These are phyloP conservation scores for Catharus minimus DNA, from an alignment of 2,113 vertebrate species.

Conservation along the genomic window DNA sequence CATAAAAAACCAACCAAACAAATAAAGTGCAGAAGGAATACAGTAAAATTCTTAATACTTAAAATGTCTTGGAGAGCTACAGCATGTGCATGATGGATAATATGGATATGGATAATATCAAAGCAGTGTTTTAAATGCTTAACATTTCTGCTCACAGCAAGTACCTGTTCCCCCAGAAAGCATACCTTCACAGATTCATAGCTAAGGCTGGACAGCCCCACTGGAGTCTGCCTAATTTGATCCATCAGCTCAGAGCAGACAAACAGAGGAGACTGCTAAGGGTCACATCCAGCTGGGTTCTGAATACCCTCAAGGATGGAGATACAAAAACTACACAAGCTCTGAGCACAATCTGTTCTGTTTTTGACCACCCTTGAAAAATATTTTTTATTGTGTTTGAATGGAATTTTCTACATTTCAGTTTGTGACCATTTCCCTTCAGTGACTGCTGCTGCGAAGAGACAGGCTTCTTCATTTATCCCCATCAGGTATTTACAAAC, in stretches of 20 bases:
- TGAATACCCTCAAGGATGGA: not conserved
- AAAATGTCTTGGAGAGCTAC: not conserved
- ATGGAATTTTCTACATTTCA: not conserved
- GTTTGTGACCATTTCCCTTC: not conserved
- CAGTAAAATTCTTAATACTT: slow-evolving; percentile 10
- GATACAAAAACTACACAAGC: not conserved
- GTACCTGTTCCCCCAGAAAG: not conserved
- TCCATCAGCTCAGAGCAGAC: not conserved
- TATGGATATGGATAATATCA: not conserved
- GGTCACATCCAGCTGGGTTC: not conserved
- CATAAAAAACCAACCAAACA: not conserved
- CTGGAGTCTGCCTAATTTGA: not conserved
- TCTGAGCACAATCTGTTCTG: not conserved
- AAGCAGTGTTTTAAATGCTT: not conserved
- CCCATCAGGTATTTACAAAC: not conserved
- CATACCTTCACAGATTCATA: not conserved
- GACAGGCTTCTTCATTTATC: not conserved
- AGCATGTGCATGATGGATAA: not conserved
- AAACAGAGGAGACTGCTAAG: not conserved
- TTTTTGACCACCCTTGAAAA: not conserved
- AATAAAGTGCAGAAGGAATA: slow-evolving; percentile 9
- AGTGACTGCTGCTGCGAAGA: not conserved
- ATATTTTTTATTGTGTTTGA: not conserved
- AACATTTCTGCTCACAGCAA: not conserved
- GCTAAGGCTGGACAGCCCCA: not conserved